Base-by-base conservation (phyloP, 2,113 vertebrate species). In the Pogonocichla stellata region DNA sequence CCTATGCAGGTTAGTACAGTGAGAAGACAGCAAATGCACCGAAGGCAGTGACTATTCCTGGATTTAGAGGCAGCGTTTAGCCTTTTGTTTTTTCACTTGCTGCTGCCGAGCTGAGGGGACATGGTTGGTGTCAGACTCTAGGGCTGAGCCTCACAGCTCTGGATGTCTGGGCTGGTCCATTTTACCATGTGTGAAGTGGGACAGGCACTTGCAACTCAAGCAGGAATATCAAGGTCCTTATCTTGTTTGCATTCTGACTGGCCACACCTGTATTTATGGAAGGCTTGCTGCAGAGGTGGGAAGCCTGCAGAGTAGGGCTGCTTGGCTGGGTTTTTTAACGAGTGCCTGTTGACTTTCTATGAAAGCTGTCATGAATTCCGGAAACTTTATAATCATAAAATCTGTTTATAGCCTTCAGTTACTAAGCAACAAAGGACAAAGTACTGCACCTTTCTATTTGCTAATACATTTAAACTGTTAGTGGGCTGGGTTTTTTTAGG, bases 341-440 rank as follows among this genome's bases (percentile, higher is more conserved):
- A 95, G 91, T 88, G 96, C 96, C 18, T 5, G 8, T 53, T 86
- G 93, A 95, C 92, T 97, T 94, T 90, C 91, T 56, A 13, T 2
- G 9, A 77, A 97, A 96, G 93, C 90, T 96, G 86, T 80, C 47
- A 78, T 88, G 95, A 97, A 94, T 97, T 94, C 92, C 8, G 6
- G 72, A 93, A 93, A 62, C 88, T 93, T 98, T 95, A 91, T 85
- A 89, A 94, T 97, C 96, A 94, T 97, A 97, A 97, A 96, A 97
- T 94, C 95, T 91, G 94, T 97, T 98, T 98, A 98, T 88, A 97
- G 95, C 86, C 82, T 79, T 95, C 66, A 81, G 97, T 98, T 96
- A 94, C 97, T 89, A 97, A 97, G 97, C 96, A 98, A 97, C 97
- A 93, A 93, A 96, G 98, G 97, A 96, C 97, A 97, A 98, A 98